phyloP scores from a whole-genome alignment of 1,140 invertebrate genomes.

The Galendromus occidentalis region DNA sequence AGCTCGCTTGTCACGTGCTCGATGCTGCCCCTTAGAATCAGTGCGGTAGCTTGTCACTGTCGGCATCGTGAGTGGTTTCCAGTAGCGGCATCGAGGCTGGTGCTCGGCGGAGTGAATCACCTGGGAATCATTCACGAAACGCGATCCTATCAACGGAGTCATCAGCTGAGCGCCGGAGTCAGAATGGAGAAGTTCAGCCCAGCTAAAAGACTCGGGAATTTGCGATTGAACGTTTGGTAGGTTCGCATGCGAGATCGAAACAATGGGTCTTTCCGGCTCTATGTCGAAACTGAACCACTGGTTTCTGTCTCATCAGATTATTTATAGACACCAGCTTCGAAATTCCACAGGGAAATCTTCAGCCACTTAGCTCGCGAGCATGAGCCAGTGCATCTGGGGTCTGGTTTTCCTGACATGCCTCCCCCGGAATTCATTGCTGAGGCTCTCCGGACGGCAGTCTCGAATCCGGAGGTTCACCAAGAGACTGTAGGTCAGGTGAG shows the following conservation, averaged over 20 bases:
- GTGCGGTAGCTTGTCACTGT: too few species aligned
- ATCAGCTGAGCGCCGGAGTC: too few species aligned
- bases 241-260: not conserved
- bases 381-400: not conserved
- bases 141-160: not conserved
- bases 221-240: not conserved
- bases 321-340: too few species aligned
- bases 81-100: too few species aligned
- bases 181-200: not conserved
- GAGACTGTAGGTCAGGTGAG: not conserved
- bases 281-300: too few species aligned
- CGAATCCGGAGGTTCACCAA: not conserved
- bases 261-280: not conserved
- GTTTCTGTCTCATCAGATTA: too few species aligned
- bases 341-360: not conserved
- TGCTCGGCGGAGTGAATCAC: not conserved
- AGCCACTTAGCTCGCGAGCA: not conserved
- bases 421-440: not conserved
- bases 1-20: too few species aligned
- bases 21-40: too few species aligned
- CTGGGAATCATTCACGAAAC: not conserved
- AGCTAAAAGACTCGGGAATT: not conserved
- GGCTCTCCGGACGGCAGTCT: not conserved
- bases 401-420: not conserved
- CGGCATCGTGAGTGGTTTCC: too few species aligned